A percentile compares a stretch with the other conserved stretches of the same genome.
Conservation (phyloP, 2,888 invertebrate genomes). For the Sinohyriopsis cumingii region DNA sequence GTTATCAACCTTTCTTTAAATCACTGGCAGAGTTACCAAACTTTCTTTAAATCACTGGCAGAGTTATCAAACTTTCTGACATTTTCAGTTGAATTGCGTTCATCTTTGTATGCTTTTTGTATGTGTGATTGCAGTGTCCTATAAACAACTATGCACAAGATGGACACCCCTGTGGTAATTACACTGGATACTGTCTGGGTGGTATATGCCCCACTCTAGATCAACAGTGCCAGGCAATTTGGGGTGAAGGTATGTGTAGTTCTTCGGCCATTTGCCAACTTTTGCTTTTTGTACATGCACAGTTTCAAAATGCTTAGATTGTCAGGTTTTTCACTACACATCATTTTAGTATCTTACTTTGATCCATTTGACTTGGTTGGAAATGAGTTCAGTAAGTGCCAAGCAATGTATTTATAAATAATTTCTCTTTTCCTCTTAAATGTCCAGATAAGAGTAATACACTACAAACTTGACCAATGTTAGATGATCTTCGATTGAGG, state of each 20-base stretch:
- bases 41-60: neutral
- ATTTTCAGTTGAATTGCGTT: neutral
- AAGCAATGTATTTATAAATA: too few species aligned
- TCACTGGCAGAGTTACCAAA: neutral
- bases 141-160: conserved; percentile 92
- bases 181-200: conserved; percentile 89
- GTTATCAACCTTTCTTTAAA: neutral
- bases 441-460: too few species aligned
- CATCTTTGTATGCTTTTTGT: neutral
- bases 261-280: neutral
- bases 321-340: too few species aligned
- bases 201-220: conserved; percentile 92
- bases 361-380: too few species aligned
- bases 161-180: conserved; percentile 85
- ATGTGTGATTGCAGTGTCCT: conserved; percentile 81
- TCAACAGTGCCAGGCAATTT: conserved; percentile 91
- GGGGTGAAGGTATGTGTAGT: conserved; percentile 82
- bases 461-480: too few species aligned
- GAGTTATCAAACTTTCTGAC: neutral
- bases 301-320: too few species aligned
- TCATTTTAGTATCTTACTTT: too few species aligned
- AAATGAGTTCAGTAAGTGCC: too few species aligned
- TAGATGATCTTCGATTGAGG: too few species aligned
- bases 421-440: too few species aligned
- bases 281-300: too few species aligned